Evolutionary conservation across 2,888 invertebrate species (phyloP).

Genomic region (Camponotus fellah): DNA sequence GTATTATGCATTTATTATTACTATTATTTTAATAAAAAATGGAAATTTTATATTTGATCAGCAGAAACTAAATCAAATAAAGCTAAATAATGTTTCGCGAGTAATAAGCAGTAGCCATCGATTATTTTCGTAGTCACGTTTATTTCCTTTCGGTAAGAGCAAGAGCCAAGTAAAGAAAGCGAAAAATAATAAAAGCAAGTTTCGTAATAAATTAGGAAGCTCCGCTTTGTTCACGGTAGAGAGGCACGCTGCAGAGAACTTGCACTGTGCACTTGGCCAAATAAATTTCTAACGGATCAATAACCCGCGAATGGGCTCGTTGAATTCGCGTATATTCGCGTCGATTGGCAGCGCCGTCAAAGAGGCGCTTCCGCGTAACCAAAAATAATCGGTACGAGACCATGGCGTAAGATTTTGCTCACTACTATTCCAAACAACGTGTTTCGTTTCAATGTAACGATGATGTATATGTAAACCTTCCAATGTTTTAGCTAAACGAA

Average conservation of each 20-base stretch:
- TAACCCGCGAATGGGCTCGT: conserved; percentile 31
- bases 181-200: conserved; percentile 72
- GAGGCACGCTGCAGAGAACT: conserved; percentile 31
- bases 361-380: conserved; percentile 29
- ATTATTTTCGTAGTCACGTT: conserved; percentile 58
- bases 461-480: conserved; percentile 20
- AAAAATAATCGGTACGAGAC: conserved; percentile 64
- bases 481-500: conserved; percentile 32
- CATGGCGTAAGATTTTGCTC: conserved; percentile 16
- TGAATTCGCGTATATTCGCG: conserved; percentile 36
- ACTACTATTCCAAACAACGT: conserved; percentile 60
- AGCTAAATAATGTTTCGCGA: conserved; percentile 58
- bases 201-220: conserved; percentile 70
- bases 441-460: conserved; percentile 64
- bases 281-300: conserved; percentile 65
- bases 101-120: conserved; percentile 66
- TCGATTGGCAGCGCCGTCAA: conserved; percentile 43
- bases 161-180: conserved; percentile 12
- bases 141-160: conserved; percentile 47
- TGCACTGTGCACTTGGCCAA: conserved; percentile 48
- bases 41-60: neutral
- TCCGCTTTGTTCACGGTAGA: conserved; percentile 59
- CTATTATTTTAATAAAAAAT: neutral
- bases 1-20: neutral
- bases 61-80: conserved; percentile 54